A percentile compares a stretch with the other conserved stretches of the same genome.
Evolutionary conservation across 2,797 vertebrate species (phyloP).

Genomic region (Bucorvus abyssinicus): DNA sequence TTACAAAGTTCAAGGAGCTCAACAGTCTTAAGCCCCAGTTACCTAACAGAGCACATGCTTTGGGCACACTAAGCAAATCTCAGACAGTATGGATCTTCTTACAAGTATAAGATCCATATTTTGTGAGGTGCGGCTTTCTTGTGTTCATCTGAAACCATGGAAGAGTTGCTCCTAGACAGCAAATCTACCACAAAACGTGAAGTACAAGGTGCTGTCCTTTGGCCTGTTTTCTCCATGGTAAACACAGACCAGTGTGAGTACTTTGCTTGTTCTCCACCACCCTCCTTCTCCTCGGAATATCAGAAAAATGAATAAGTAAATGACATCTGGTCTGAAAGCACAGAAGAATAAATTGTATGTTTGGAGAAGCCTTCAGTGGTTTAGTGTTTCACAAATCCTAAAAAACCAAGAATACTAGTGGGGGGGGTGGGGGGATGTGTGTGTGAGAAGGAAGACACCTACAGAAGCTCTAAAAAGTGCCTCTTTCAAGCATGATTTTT

Average conservation of each 20-base stretch:
- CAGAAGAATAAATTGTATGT: not conserved
- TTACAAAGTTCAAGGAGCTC: not conserved
- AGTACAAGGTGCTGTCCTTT: not conserved
- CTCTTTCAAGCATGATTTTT: not conserved
- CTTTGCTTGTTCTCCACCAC: not conserved
- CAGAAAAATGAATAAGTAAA: not conserved
- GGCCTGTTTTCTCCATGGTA: fast-evolving
- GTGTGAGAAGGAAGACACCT: not conserved
- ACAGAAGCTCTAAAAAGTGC: not conserved
- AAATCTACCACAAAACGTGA: not conserved
- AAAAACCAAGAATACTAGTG: not conserved
- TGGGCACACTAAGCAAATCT: not conserved
- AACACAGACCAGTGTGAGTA: not conserved
- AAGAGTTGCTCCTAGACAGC: not conserved
- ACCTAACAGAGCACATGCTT: not conserved
- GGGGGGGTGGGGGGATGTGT: too few species aligned
- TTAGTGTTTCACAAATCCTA: not conserved
- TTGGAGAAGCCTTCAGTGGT: not conserved
- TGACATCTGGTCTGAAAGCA: not conserved
- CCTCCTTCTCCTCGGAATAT: not conserved
- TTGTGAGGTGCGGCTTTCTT: not conserved
- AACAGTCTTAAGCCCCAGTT: not conserved
- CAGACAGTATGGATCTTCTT: not conserved
- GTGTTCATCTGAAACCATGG: not conserved
- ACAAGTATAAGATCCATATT: not conserved